Conservation (phyloP, 92 coral and sea anemone species). For the Palythoa grandis region DNA sequence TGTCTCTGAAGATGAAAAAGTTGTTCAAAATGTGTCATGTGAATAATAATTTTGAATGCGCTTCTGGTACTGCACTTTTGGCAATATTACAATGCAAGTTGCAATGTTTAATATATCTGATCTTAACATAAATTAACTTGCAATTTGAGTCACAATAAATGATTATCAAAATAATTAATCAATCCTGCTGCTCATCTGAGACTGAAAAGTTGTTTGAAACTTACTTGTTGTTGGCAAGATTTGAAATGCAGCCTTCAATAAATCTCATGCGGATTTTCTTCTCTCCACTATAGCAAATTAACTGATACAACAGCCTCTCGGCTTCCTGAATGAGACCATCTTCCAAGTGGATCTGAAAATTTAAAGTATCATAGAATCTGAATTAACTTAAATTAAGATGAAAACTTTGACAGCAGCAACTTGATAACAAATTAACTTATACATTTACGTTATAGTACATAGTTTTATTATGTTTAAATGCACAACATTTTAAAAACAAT, state of each 20-base stretch:
- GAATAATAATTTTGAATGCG: too few relatives aligned
- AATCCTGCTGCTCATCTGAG: background rate
- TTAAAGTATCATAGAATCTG: background rate
- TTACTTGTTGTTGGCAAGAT: conserved; percentile 92
- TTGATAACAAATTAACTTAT: background rate
- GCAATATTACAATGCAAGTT: too few relatives aligned
- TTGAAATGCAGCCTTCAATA: conserved; percentile 92
- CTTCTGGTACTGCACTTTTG: too few relatives aligned
- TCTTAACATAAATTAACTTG: too few relatives aligned
- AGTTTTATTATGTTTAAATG: background rate
- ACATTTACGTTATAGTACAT: background rate
- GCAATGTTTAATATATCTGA: too few relatives aligned
- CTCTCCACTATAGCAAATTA: conserved; percentile 96
- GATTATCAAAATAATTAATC: background rate
- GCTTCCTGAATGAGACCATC: conserved; percentile 97
- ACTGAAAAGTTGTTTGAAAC: background rate
- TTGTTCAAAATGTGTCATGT: too few relatives aligned
- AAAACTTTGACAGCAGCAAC: background rate
- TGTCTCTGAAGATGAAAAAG: too few relatives aligned
- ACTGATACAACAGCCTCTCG: conserved; percentile 93
- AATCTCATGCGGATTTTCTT: conserved; percentile 94
- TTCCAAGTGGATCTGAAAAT: conserved; percentile 79
- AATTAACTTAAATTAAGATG: too few relatives aligned
- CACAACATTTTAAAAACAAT: too few relatives aligned
- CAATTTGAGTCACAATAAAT: background rate